Conservation (phyloP, 2,797 vertebrate genomes). For the Scarus forsteni region DNA sequence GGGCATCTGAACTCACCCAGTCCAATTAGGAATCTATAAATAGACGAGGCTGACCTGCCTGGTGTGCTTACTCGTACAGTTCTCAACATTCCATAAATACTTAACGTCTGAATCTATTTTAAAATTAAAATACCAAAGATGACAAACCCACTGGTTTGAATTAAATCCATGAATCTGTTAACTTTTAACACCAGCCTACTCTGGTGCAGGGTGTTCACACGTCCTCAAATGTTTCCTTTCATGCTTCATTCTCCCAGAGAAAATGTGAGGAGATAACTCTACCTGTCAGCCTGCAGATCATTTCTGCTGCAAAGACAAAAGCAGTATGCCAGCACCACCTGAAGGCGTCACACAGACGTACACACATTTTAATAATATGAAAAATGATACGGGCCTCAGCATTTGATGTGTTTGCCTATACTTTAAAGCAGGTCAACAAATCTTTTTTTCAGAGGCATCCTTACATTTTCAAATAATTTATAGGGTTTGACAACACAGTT, state of each 20-base stretch:
- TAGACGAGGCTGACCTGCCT: conserved; percentile 17
- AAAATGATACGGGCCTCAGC: too few species aligned
- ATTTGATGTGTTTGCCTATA: neutral
- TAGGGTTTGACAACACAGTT: too few species aligned
- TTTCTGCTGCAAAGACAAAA: conserved; percentile 11
- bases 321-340: conserved; percentile 65
- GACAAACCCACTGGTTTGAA: conserved; percentile 10
- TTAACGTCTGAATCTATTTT: neutral
- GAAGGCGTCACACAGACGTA: conserved; percentile 47
- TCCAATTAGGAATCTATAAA: conserved; percentile 26
- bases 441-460: too few species aligned
- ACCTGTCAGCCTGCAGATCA: conserved; percentile 36
- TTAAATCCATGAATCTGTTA: conserved; percentile 30
- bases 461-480: too few species aligned
- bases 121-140: conserved; percentile 23
- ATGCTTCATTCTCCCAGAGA: conserved; percentile 31
- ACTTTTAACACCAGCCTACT: conserved; percentile 27
- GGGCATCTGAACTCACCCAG: conserved; percentile 11
- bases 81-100: neutral
- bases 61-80: neutral
- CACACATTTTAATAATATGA: conserved; percentile 15
- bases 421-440: too few species aligned
- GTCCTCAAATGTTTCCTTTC: conserved; percentile 38
- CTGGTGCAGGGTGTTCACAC: conserved; percentile 28
- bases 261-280: conserved; percentile 7